Conservation (phyloP, 2,888 invertebrate genomes). For the Acronicta alni region DNA sequence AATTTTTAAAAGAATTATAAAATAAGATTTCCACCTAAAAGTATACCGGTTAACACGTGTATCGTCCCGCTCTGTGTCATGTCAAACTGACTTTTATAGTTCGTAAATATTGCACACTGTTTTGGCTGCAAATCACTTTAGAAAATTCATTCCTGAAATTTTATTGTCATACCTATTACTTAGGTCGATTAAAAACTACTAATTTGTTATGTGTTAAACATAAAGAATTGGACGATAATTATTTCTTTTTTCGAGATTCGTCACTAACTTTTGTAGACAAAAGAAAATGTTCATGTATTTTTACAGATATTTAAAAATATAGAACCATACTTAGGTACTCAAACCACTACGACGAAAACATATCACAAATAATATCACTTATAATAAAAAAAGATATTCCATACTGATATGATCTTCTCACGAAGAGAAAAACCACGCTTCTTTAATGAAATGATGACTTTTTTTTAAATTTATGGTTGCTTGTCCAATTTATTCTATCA, state of each 20-base stretch:
- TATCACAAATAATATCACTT: not conserved
- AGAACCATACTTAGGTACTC: too few relatives aligned
- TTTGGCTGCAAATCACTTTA: slow-evolving; percentile 40
- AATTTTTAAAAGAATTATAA: too few relatives aligned
- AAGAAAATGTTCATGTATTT: too few relatives aligned
- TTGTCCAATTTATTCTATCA: too few relatives aligned
- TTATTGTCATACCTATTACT: slow-evolving; percentile 38
- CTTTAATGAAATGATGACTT: too few relatives aligned
- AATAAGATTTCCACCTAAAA: not conserved
- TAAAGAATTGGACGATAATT: too few relatives aligned
- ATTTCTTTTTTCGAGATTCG: too few relatives aligned
- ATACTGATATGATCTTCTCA: too few relatives aligned
- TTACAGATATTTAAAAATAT: too few relatives aligned
- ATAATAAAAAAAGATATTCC: not conserved
- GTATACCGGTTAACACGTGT: slow-evolving; percentile 14
- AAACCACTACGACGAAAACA: not conserved
- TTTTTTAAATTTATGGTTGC: too few relatives aligned
- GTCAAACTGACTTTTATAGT: slow-evolving; percentile 36
- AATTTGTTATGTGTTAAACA: slow-evolving; percentile 1
- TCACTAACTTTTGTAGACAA: too few relatives aligned
- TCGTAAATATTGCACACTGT: slow-evolving; percentile 36
- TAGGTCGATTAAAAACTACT: slow-evolving; percentile 33
- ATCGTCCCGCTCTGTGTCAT: slow-evolving; percentile 22
- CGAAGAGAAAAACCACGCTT: too few relatives aligned
- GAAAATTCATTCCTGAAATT: slow-evolving; percentile 28